Base-by-base conservation (phyloP, 2,797 vertebrate species). In the Amblyopsis hoosieri region DNA sequence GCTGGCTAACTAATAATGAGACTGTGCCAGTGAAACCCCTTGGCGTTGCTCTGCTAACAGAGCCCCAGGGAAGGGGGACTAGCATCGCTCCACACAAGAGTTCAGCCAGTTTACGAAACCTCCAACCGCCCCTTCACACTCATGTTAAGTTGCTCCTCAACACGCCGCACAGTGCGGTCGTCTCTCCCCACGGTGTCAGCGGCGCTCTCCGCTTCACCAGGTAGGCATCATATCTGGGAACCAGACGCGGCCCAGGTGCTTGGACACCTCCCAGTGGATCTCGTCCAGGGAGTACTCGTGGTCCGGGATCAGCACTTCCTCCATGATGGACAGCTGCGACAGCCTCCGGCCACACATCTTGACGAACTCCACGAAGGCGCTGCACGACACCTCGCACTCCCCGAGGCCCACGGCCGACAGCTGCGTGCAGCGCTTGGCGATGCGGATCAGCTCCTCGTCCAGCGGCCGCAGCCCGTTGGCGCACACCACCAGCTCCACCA, bases 221-320 rank as follows among this genome's bases (percentile, higher is more conserved):
- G 96, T 99, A 1, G 97, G 98, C 98, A 99, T 99, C 96, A 98
- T 97, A 79, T 99, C 98, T 1, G 97, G 97, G 87, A 99, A 99
- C 97, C 98, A 99, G 67, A 98, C 96, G 50, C 97, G 93, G 62
- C 97, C 98, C 1, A 99, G 94, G 82, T 99, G 96, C 86, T 98
- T 98, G 6, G 97, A 99, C 54, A 99, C 97, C 83, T 99, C 97
- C 97, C 97, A 99, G 4, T 98, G 96, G 78, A 99, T 99, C 90
- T 99, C 97, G 80, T 99, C 98, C 81, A 96, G 90, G 81, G 90
- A 94, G 88, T 96, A 99, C 72, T 95, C 96, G 83, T 98, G 96
- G 84, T 99, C 98, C 53, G 98, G 96, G 74, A 99, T 95, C 86
- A 99, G 86, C 66, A 99, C 98, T 81, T 99, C 96, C 90, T 99